Percentiles rank a stretch among this genome's conserved stretches.
These are phyloP conservation scores for Tricholaema leucomelas DNA, from an alignment of 2,113 vertebrate genomes.

Conservation along the genomic window DNA sequence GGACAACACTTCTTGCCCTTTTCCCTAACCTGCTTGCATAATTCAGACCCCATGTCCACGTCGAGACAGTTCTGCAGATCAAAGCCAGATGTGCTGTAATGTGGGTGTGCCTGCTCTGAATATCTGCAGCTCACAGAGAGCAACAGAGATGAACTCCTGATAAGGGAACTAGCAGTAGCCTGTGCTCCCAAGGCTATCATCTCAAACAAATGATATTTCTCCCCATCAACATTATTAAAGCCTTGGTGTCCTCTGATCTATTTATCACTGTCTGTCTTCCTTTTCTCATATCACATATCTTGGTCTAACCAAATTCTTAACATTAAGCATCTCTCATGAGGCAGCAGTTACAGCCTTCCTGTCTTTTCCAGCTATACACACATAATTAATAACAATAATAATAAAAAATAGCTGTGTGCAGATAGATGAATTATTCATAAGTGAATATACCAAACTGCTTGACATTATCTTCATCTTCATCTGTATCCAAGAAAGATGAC, in stretches of 20 bases:
- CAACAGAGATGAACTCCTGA: background rate
- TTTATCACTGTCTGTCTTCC: constrained; percentile 34
- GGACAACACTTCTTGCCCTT: background rate
- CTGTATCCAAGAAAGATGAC: constrained; percentile 33
- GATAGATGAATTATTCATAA: constrained; percentile 61
- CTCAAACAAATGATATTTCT: constrained; percentile 39
- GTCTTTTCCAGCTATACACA: constrained; percentile 31
- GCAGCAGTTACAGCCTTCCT: background rate
- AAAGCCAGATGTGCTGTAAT: background rate
- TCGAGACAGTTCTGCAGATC: background rate
- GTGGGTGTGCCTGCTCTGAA: background rate
- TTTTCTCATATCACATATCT: constrained; percentile 9
- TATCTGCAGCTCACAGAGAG: background rate
- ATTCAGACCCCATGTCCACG: background rate
- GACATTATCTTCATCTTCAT: constrained; percentile 36
- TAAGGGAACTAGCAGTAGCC: background rate
- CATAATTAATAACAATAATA: constrained; percentile 48
- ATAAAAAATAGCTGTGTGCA: constrained; percentile 19
- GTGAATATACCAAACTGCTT: constrained; percentile 7
- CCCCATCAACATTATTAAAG: constrained; percentile 37
- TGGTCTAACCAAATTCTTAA: constrained; percentile 24
- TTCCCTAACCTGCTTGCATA: background rate
- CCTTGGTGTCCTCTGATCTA: constrained; percentile 24
- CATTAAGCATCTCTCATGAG: constrained; percentile 23
- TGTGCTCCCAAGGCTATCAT: background rate